Evolutionary conservation across 2,113 vertebrate genomes (phyloP), one percentile per base, ranked within the genome.

Genomic region (Symphodus melops): DNA sequence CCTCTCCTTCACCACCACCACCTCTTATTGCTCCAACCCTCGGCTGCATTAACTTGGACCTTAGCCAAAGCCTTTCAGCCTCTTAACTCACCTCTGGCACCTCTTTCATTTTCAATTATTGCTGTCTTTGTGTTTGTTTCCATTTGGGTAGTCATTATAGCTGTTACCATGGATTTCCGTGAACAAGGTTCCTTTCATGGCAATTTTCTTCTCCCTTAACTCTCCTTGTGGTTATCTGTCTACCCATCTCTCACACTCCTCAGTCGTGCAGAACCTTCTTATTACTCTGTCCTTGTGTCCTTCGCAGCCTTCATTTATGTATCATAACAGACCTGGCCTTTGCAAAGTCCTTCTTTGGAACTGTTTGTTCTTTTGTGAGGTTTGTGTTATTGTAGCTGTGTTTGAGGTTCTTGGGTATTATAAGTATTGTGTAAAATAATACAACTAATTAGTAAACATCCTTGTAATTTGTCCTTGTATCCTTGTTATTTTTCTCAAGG

Each of bases 151-250:
- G 46, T 82, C 64, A 82, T 89, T 83, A 75, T 76, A 61, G 78
- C 77, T 73, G 84, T 89, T 88, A 75, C 81, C 79, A 83, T 87
- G 70, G 84, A 86, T 84, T 91, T 85, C 53, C 48, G 71, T 42
- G 70, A 49, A 39, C 68, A 56, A 62, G 75, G 48, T 83, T 86
- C 63, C 60, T 79, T 89, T 90, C 57, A 68, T 73, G 68, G 64
- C 64, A 44, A 64, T 52, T 84, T 68, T 23, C 20, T 55, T 79
- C n/a, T 59, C 44, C 21, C n/a, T 33, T 14, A 58, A 59, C 25
- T 70, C 42, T 37, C 25, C 48, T 41, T 70, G 68, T 83, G 52
- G 84, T 79, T 82, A 65, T 81, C 59, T 62, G 48, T 61, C 42
- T 64, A 42, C 17, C 58, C 23, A 75, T 70, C 76, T 57, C 36